Conservation (phyloP, 2,113 vertebrate genomes). For the Neolamprologus devosi region DNA sequence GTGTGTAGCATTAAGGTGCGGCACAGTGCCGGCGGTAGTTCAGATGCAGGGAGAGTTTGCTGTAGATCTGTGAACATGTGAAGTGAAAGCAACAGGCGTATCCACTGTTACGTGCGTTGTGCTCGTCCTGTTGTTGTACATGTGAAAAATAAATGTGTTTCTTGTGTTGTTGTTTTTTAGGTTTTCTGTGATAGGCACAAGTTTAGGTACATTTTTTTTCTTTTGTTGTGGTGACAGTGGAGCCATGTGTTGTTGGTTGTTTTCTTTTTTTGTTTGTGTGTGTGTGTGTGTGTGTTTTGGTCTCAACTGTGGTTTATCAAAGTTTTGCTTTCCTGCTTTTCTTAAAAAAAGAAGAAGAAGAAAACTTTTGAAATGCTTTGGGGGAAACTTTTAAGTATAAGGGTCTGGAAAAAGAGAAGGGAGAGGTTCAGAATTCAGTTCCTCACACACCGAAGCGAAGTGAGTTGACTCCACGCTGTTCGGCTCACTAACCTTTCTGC, state of each 20-base stretch:
- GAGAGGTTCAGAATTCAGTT: background rate
- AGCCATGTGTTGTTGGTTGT: background rate
- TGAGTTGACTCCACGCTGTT: background rate
- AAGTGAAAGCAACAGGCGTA: slow-evolving; percentile 6
- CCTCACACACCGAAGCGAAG: slow-evolving; percentile 4
- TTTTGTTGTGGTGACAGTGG: slow-evolving; percentile 4
- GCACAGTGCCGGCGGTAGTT: background rate
- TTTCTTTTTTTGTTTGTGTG: background rate
- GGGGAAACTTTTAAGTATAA: background rate
- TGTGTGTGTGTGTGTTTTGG: background rate
- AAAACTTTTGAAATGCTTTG: background rate
- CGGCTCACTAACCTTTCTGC: slow-evolving; percentile 46
- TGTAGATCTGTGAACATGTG: background rate
- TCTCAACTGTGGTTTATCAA: background rate
- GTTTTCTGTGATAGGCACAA: background rate
- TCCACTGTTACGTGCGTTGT: background rate
- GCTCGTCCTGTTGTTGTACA: background rate
- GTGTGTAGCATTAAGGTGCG: background rate
- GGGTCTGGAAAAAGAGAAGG: background rate
- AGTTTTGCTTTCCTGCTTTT: background rate
- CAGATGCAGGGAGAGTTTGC: background rate
- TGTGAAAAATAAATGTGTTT: background rate
- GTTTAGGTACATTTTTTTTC: background rate
- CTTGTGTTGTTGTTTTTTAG: background rate
- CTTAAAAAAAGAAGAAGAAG: background rate